phyloP scores from a whole-genome alignment of 2,797 vertebrate species.

The Manis pentadactyla region DNA sequence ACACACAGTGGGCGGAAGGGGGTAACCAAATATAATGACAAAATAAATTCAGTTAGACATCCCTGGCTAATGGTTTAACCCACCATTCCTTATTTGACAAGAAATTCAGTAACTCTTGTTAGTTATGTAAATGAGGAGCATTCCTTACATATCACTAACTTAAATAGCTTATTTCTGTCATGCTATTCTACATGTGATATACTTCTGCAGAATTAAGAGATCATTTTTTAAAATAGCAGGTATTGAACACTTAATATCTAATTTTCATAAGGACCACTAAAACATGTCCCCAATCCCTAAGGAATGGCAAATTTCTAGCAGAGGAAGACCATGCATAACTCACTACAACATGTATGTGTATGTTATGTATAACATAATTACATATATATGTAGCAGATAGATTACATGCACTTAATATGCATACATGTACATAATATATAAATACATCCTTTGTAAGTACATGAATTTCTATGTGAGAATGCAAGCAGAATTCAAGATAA shows the following conservation, averaged over 20 bases:
- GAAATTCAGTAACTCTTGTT: not conserved
- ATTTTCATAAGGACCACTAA: not conserved
- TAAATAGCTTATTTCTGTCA: not conserved
- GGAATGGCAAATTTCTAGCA: not conserved
- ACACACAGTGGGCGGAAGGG: not conserved
- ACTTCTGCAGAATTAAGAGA: not conserved
- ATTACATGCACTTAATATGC: not conserved
- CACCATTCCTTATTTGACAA: not conserved
- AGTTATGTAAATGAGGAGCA: not conserved
- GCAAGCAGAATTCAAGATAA: not conserved
- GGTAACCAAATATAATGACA: not conserved
- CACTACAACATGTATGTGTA: not conserved
- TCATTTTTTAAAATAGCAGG: not conserved
- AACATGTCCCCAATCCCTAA: not conserved
- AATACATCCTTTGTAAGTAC: not conserved
- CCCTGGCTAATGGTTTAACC: not conserved
- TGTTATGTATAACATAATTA: too few species aligned
- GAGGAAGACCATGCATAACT: not conserved
- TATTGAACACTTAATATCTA: not conserved
- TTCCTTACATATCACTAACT: not conserved
- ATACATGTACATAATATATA: too few species aligned
- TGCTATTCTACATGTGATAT: not conserved
- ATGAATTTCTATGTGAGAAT: not conserved
- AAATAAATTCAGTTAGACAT: not conserved
- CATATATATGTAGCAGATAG: not conserved